Base-by-base conservation (phyloP, 2,113 vertebrate genomes). In the Macquaria australasica region DNA sequence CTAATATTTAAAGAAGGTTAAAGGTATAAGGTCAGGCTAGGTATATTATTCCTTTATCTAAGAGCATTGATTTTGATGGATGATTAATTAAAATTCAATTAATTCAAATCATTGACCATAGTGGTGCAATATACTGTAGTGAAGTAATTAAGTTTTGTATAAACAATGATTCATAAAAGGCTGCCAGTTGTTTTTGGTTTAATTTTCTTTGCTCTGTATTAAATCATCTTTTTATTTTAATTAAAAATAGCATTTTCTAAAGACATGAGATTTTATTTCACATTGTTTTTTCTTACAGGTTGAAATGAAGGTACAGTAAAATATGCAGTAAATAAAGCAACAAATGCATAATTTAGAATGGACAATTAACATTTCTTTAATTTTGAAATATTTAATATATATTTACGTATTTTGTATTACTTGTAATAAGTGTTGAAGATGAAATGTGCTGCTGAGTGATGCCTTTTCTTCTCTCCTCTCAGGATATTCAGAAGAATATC, bases 401-500 rank as follows among this genome's bases (percentile, higher is more conserved):
- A 31, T 34, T 3, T 11, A 20, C 37, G 1, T 6, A 28, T 76
- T 23, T 64, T n/a, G 4, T 15, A 5, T 55, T 14, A 21, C 2
- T 77, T 21, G 21, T 34, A n/a, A 48, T 23, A 68, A 45, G 53
- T 6, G 23, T 7, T 37, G 28, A 50, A 25, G 2, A 58, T 14
- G 18, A 8, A 16, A 41, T 23, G 23, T 45, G 28, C n/a, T 68
- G 39, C 11, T 58, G 3, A 74, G 25, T 74, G 58, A 77, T 1
- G 4, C n/a, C 4, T 37, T 31, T 25, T 16, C 31, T 50, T 77
- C 7, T 70, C 18, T 81, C 12, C 25, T 60, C 3, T 56, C 69
- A 95, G 93, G 80, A 84, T 90, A 82, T 79, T 87, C 82, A 77
- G 37, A 48, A 82, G 75, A 92, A 87, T 79, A 92, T 90, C 83